Percentiles rank a stretch among this genome's conserved stretches.
phyloP scores from a whole-genome alignment of 2,888 invertebrate genomes.

The Melieria picta region DNA sequence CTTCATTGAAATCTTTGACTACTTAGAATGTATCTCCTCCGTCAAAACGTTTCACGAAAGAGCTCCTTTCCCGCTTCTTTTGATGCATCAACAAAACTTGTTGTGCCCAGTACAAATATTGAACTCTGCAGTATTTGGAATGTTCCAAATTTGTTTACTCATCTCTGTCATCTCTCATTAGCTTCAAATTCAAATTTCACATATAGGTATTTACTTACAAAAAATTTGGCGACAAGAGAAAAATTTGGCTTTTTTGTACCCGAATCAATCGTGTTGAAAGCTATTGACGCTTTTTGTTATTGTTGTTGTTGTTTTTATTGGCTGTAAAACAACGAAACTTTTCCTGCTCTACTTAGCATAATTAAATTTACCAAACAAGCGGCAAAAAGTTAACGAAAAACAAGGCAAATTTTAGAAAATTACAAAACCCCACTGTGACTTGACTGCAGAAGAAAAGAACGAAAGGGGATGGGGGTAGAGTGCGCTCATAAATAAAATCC shows the following conservation, averaged over 20 bases:
- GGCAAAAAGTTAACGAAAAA: not conserved
- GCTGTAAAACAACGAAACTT: not conserved
- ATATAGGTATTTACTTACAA: too few species aligned
- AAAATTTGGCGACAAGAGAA: not conserved
- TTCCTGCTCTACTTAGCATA: constrained; percentile 1
- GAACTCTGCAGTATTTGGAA: too few species aligned
- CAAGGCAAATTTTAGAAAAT: not conserved
- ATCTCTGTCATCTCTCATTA: too few species aligned
- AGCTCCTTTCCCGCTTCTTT: too few species aligned
- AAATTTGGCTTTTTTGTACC: not conserved
- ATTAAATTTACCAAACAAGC: not conserved
- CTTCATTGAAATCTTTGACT: too few species aligned
- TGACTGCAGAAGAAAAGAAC: not conserved
- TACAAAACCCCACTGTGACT: not conserved
- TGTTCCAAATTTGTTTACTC: too few species aligned
- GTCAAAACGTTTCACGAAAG: too few species aligned
- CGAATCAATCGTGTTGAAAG: too few species aligned
- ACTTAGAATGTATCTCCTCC: too few species aligned
- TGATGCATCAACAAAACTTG: too few species aligned
- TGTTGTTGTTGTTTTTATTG: not conserved
- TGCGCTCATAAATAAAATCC: constrained; percentile 19
- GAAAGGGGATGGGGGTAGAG: not conserved
- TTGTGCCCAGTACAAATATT: too few species aligned
- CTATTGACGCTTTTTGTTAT: not conserved
- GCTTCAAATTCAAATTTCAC: too few species aligned